These are phyloP conservation scores for Naso thynnoides DNA, from an alignment of 2,797 vertebrate species.

Conservation along the genomic window DNA sequence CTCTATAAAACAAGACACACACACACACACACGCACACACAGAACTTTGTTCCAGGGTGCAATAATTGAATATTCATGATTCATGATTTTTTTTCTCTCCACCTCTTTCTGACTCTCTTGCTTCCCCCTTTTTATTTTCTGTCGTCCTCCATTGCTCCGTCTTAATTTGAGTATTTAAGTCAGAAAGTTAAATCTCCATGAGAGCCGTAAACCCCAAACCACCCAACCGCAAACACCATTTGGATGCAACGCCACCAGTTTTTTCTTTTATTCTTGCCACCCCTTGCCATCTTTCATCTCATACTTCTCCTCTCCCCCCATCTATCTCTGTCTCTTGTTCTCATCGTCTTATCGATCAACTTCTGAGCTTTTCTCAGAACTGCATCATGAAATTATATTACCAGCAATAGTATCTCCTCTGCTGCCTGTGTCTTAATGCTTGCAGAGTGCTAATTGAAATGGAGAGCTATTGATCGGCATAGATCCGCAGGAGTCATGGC, in stretches of 20 bases:
- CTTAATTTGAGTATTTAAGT: slow-evolving; percentile 61
- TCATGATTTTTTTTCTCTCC: slow-evolving; percentile 52
- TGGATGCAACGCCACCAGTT: slow-evolving; percentile 25
- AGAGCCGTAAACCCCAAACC: slow-evolving; percentile 55
- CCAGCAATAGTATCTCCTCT: slow-evolving; percentile 79
- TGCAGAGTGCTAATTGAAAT: slow-evolving; percentile 84
- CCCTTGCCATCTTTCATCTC: slow-evolving; percentile 23
- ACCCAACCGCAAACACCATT: slow-evolving; percentile 47
- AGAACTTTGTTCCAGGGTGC: slow-evolving; percentile 58
- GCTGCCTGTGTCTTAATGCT: slow-evolving; percentile 81
- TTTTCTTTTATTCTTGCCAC: slow-evolving; percentile 3
- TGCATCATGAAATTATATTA: slow-evolving; percentile 83
- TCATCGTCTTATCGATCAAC: slow-evolving; percentile 74
- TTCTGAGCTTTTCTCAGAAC: slow-evolving; percentile 80
- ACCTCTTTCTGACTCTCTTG: background rate
- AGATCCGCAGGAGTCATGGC: slow-evolving; percentile 70
- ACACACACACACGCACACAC: slow-evolving; percentile 20
- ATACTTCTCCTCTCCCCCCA: background rate
- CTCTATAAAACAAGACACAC: slow-evolving; percentile 71
- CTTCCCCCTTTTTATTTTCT: slow-evolving; percentile 31
- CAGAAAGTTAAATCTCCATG: slow-evolving; percentile 53
- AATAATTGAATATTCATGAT: slow-evolving; percentile 76
- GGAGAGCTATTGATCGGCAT: slow-evolving; percentile 83
- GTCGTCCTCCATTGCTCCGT: slow-evolving; percentile 26
- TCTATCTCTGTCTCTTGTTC: slow-evolving; percentile 51